Base-by-base conservation (phyloP, 2,113 vertebrate species). In the Loxodonta africana region DNA sequence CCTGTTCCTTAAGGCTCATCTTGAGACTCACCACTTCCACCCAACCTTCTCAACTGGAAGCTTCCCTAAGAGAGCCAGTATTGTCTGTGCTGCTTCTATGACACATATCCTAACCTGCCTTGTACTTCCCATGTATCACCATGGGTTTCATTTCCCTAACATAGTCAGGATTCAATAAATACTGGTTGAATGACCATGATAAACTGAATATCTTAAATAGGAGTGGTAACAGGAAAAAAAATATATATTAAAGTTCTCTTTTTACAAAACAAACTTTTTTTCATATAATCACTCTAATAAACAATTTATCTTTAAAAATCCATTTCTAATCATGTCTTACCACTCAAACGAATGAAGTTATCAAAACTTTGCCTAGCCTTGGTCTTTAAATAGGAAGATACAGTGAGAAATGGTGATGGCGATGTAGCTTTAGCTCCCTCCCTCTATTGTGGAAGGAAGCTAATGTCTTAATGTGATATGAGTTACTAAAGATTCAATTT, bases 251-350 rank as follows among this genome's bases (percentile, higher is more conserved):
- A 85, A 69, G 48, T 83, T 60, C 69, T 91, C 1, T 14, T 93
- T 93, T 94, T 63, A 90, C 6, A 94, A 85, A 76, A 37, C 18
- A 78, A 76, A 17, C 17, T 51, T 80, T 97, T 95, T 85, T 51
- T 33, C 69, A 69, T 90, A 23, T 41, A 62, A 83, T 84, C 44
- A 83, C 57, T 88, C 63, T 63, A 88, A 69, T 6, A 78, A 80
- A 81, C 15, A 62, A 60, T 87, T 87, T 21, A 69, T 87, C 86
- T 94, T 65, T 85, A 91, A 83, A 93, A 83, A 89, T 44, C 7
- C 63, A 33, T 71, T 88, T 28, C 65, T 94, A 46, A 51, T 91
- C 33, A 76, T 74, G 21, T 48, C 30, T 88, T 92, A 33, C 37
- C 28, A 87, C 51, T 67, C n/a, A 21, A 89, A 25, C 90, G 62